Percentiles rank a stretch among this genome's conserved stretches.
These are phyloP conservation scores for Corvus cornix DNA, from an alignment of 2,113 vertebrate genomes.

Conservation along the genomic window DNA sequence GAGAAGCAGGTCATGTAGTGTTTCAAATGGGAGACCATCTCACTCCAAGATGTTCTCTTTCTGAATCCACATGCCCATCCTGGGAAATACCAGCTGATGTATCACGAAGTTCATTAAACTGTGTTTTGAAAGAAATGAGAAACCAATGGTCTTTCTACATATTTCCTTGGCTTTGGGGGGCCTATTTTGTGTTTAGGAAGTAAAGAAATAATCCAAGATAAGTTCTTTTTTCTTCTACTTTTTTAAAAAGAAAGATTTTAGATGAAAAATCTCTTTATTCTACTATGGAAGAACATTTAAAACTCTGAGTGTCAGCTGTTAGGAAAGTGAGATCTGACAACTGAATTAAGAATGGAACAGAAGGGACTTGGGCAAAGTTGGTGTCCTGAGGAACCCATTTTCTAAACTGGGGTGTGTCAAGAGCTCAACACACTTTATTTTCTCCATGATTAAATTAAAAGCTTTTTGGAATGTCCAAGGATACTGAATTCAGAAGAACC, in stretches of 20 bases:
- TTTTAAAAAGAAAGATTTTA: background rate
- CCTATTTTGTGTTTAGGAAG: background rate
- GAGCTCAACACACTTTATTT: background rate
- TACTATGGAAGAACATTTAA: background rate
- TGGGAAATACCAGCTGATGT: background rate
- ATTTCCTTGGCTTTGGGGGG: background rate
- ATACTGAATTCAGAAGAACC: background rate
- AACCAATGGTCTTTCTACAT: accelerated
- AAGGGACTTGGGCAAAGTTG: accelerated
- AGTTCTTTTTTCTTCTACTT: background rate
- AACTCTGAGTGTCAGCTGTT: background rate
- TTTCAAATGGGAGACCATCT: background rate
- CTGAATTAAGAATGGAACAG: background rate
- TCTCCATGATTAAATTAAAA: background rate
- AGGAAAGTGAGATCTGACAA: background rate
- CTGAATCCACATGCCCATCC: background rate
- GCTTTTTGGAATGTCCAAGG: background rate
- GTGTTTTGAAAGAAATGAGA: background rate
- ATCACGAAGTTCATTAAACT: background rate
- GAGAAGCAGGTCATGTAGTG: background rate
- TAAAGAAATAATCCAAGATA: background rate
- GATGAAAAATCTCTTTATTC: background rate
- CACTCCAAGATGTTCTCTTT: background rate
- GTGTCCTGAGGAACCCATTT: background rate
- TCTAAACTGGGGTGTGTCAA: background rate